phyloP scores from a whole-genome alignment of 2,797 vertebrate genomes.

The Leucoraja ocellata region DNA sequence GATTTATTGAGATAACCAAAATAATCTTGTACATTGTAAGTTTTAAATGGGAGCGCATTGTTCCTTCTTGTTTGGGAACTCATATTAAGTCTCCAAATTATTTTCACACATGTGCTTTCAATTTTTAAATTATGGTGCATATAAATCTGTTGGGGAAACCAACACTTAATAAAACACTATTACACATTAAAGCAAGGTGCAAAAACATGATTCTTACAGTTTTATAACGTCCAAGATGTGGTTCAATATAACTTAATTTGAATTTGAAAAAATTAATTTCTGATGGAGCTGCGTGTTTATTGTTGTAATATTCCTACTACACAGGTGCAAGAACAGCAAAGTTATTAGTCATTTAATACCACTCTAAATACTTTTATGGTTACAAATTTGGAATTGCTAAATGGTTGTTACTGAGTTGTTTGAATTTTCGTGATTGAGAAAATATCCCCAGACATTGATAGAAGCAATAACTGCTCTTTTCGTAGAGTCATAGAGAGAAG shows the following conservation, averaged over 20 bases:
- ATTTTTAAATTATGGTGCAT: neutral
- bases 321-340: neutral
- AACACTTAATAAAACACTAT: neutral
- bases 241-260: neutral
- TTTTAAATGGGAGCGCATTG: neutral
- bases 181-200: neutral
- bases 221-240: neutral
- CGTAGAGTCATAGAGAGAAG: too few relatives aligned
- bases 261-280: conserved; percentile 12
- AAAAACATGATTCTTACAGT: neutral
- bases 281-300: neutral
- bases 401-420: neutral
- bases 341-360: conserved; percentile 18
- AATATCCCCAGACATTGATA: neutral
- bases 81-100: neutral
- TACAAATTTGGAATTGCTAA: neutral
- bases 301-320: neutral
- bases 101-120: neutral
- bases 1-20: neutral
- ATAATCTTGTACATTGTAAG: neutral
- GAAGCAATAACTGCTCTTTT: neutral
- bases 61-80: neutral
- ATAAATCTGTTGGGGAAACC: neutral
- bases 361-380: neutral
- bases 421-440: neutral